phyloP scores from a whole-genome alignment of 2,797 vertebrate genomes.

The Clangula hyemalis region DNA sequence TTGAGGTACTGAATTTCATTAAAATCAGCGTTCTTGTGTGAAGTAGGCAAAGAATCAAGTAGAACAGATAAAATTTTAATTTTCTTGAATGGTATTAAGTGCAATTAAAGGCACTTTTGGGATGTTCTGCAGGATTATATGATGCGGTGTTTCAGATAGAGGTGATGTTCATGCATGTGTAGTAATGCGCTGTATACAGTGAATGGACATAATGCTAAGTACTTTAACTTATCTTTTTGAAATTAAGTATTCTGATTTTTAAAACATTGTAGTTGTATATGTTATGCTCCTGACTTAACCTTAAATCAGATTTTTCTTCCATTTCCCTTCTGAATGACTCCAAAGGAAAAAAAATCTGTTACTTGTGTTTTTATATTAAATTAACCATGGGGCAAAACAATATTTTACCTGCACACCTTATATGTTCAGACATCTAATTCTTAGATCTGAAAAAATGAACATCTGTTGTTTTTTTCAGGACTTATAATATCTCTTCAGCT shows the following conservation, averaged over 20 bases:
- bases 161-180: background rate
- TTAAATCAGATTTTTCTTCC: background rate
- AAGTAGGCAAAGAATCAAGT: background rate
- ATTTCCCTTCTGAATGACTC: background rate
- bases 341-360: background rate
- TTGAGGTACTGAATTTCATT: background rate
- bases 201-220: background rate
- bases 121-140: background rate
- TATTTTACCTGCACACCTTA: background rate
- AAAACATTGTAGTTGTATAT: background rate
- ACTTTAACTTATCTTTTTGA: background rate
- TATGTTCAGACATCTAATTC: background rate
- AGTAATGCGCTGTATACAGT: background rate
- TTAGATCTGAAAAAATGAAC: constrained; percentile 35
- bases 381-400: background rate
- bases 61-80: background rate
- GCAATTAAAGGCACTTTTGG: background rate
- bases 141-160: background rate
- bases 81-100: background rate
- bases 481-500: constrained; percentile 94
- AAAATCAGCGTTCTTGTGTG: background rate
- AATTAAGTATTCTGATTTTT: background rate
- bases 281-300: background rate
- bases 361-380: background rate
- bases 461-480: constrained; percentile 76